A percentile compares a stretch with the other conserved stretches of the same genome.
Evolutionary conservation across 1,140 invertebrate genomes (phyloP).

Genomic region (Berghia stephanieae): DNA sequence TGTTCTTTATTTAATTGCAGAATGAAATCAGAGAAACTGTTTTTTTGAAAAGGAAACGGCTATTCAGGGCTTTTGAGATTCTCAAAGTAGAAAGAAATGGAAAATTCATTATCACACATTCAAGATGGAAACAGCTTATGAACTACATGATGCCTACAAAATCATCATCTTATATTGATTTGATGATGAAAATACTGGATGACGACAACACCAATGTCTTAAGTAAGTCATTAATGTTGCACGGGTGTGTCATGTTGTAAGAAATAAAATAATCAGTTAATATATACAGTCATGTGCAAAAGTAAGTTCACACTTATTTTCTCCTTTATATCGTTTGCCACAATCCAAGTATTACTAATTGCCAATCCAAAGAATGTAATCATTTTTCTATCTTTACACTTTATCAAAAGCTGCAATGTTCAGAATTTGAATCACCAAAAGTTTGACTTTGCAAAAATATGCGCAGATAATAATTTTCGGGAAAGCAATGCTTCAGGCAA

Average conservation of each 20-base stretch:
- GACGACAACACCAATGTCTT: constrained; percentile 58
- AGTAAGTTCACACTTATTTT: too few relatives aligned
- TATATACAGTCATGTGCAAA: too few relatives aligned
- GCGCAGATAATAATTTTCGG: too few relatives aligned
- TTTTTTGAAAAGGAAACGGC: constrained; percentile 63
- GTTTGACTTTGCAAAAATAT: too few relatives aligned
- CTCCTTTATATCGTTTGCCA: too few relatives aligned
- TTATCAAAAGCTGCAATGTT: too few relatives aligned
- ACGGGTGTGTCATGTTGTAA: background rate
- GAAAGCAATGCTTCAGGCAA: too few relatives aligned
- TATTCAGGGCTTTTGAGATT: constrained; percentile 67
- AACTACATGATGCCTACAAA: constrained; percentile 57
- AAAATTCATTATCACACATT: constrained; percentile 54
- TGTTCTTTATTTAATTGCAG: too few relatives aligned
- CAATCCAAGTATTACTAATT: too few relatives aligned
- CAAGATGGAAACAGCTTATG: constrained; percentile 64
- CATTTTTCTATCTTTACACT: too few relatives aligned
- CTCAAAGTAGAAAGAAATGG: constrained; percentile 53
- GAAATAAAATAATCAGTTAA: background rate
- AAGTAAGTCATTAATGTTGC: constrained; percentile 43
- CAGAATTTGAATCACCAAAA: too few relatives aligned
- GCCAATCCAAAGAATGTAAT: too few relatives aligned
- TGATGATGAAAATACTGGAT: constrained; percentile 68
- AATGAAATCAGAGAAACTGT: constrained; percentile 68
- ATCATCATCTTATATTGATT: constrained; percentile 62